Percentiles rank a stretch among this genome's conserved stretches.
Conservation (phyloP, 2,113 vertebrate genomes). For the Dromiciops gliroides region DNA sequence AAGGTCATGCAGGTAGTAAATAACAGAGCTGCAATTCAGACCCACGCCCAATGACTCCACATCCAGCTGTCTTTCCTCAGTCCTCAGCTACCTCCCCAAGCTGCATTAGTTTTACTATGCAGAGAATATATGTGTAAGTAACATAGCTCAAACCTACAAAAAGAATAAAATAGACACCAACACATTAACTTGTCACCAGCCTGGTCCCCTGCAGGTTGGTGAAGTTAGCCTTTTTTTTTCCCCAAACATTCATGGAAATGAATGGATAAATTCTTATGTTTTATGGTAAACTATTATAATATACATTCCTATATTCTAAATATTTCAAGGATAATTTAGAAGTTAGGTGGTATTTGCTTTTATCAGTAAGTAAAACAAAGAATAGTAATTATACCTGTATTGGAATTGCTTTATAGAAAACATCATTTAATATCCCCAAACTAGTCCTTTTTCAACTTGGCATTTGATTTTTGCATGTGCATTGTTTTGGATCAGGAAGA, state of each 20-base stretch:
- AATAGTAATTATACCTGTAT: constrained; percentile 44
- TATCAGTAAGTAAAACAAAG: not conserved
- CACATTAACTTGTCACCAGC: not conserved
- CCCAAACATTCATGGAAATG: not conserved
- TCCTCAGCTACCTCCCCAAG: not conserved
- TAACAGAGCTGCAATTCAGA: not conserved
- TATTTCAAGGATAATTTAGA: not conserved
- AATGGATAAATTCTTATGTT: not conserved
- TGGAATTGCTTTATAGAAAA: constrained; percentile 40
- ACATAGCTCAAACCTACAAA: not conserved
- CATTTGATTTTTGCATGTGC: constrained; percentile 37
- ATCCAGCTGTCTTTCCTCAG: not conserved
- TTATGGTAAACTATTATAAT: constrained; percentile 30
- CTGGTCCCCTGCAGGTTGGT: not conserved
- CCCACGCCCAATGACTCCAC: not conserved
- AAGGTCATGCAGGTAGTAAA: not conserved
- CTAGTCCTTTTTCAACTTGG: constrained; percentile 50
- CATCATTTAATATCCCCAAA: constrained; percentile 13
- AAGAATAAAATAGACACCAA: not conserved
- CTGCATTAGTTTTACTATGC: not conserved
- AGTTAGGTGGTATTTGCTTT: not conserved
- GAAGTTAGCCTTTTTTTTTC: not conserved
- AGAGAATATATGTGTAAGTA: not conserved
- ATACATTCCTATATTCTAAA: constrained; percentile 5
- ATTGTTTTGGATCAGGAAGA: constrained; percentile 65